Evolutionary conservation across 1,140 invertebrate species (phyloP).

Genomic region (Drosophila pectinifera): DNA sequence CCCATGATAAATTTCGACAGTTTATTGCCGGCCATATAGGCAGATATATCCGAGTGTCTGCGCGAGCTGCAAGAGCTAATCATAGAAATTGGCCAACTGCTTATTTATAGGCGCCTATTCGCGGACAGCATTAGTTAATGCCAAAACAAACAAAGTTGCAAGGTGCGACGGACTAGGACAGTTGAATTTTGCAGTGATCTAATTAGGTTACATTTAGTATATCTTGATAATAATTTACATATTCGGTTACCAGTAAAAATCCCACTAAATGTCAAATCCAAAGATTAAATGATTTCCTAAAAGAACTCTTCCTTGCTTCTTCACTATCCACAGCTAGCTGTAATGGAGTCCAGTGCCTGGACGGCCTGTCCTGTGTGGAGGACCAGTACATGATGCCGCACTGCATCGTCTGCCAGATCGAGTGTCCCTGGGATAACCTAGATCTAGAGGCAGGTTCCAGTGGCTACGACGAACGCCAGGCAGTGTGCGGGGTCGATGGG

Average conservation of each 20-base stretch:
- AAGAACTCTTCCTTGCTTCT: conserved; percentile 3
- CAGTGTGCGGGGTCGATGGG: conserved; percentile 94
- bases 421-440: conserved; percentile 87
- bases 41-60: conserved; percentile 23
- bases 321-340: conserved; percentile 88
- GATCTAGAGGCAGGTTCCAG: conserved; percentile 24
- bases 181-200: background rate
- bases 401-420: conserved; percentile 91
- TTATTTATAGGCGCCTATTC: conserved; percentile 64
- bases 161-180: conserved; percentile 2
- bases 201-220: background rate
- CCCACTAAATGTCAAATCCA: too few species aligned
- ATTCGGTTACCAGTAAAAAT: too few species aligned
- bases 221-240: too few species aligned
- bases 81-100: conserved; percentile 69
- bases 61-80: conserved; percentile 39
- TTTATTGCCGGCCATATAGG: conserved; percentile 63
- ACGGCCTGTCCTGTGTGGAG: conserved; percentile 92
- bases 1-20: conserved; percentile 80
- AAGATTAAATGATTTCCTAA: background rate
- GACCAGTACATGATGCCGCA: conserved; percentile 94
- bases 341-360: conserved; percentile 91
- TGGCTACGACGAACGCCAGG: conserved; percentile 85
- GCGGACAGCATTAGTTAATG: conserved; percentile 31
- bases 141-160: conserved; percentile 47